phyloP scores from a whole-genome alignment of 2,797 vertebrate genomes.

The Babyrousa celebensis region DNA sequence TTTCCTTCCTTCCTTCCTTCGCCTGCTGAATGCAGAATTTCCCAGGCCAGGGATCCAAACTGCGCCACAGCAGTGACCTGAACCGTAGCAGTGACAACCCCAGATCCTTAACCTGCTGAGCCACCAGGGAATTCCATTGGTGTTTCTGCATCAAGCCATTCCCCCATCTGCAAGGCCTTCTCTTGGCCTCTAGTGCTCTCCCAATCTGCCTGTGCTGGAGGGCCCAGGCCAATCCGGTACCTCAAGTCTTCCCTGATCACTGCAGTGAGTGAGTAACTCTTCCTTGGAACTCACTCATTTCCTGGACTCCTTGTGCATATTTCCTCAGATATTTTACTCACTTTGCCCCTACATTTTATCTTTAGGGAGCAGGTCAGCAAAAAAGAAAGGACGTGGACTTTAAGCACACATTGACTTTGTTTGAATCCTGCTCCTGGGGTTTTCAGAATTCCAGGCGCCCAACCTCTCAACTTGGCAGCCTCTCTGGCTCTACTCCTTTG shows the following conservation, averaged over 20 bases:
- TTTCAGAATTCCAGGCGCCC: neutral
- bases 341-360: slow-evolving; percentile 8
- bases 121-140: no score
- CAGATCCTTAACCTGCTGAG: no score
- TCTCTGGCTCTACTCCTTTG: neutral
- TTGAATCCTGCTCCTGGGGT: neutral
- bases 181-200: neutral
- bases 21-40: no score
- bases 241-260: neutral
- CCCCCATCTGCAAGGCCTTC: neutral
- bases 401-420: slow-evolving; percentile 10
- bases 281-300: neutral
- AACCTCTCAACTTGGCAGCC: neutral
- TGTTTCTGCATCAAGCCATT: neutral
- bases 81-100: no score
- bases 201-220: no score
- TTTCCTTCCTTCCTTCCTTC: no score
- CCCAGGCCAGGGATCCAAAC: no score
- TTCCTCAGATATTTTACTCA: slow-evolving; percentile 39
- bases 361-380: neutral
- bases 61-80: no score
- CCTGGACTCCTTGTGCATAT: slow-evolving; percentile 41
- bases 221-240: neutral
- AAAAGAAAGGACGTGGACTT: neutral
- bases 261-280: neutral